phyloP scores from a whole-genome alignment of 2,888 invertebrate genomes.

The Seira sanloemensis region DNA sequence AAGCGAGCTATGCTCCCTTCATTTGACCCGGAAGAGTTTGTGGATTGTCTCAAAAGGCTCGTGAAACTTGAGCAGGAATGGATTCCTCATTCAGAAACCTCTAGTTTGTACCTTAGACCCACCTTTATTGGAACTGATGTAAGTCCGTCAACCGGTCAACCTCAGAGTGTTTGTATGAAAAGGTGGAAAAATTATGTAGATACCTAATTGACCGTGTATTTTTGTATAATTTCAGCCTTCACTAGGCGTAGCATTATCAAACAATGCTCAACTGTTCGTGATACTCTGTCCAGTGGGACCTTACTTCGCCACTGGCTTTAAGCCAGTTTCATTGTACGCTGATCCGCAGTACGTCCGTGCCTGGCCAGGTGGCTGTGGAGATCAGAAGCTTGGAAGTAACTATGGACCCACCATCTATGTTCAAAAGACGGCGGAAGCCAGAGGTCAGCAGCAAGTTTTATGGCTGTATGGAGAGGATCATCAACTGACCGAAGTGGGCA shows the following conservation, averaged over 20 bases:
- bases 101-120: slow-evolving; percentile 96
- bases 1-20: slow-evolving; percentile 90
- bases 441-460: slow-evolving; percentile 94
- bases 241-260: slow-evolving; percentile 91
- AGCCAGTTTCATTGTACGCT: slow-evolving; percentile 91
- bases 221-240: slow-evolving; percentile 82
- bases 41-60: slow-evolving; percentile 89
- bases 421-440: slow-evolving; percentile 83
- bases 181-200: too few species aligned
- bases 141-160: too few species aligned
- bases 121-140: slow-evolving; percentile 98
- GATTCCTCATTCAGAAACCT: slow-evolving; percentile 94
- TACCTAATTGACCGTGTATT: neutral
- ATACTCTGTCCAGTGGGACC: slow-evolving; percentile 95
- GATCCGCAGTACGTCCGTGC: slow-evolving; percentile 87
- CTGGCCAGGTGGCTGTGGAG: slow-evolving; percentile 95
- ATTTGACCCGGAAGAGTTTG: slow-evolving; percentile 90
- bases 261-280: slow-evolving; percentile 91
- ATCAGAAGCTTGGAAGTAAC: slow-evolving; percentile 96
- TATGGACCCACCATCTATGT: slow-evolving; percentile 91
- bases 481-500: slow-evolving; percentile 96
- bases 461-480: slow-evolving; percentile 97
- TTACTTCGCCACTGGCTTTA: slow-evolving; percentile 86
- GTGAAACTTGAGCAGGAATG: slow-evolving; percentile 96
- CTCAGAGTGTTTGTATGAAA: too few species aligned